Conservation (phyloP, 2,113 vertebrate species). For the Mastomys natalensis region DNA sequence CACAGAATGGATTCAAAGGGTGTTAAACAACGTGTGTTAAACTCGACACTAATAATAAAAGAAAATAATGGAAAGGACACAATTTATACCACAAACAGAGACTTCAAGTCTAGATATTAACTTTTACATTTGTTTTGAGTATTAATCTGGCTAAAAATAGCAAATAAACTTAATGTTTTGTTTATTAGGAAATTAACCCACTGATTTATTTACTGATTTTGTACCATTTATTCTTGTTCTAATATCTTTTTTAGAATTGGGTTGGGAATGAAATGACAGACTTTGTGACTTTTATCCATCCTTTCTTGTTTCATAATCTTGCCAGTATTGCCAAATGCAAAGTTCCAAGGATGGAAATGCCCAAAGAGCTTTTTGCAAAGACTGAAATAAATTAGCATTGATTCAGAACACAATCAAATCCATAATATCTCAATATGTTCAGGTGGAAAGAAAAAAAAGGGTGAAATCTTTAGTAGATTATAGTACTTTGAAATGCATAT, state of each 20-base stretch:
- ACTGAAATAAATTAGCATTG: neutral
- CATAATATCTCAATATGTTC: neutral
- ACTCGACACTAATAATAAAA: neutral
- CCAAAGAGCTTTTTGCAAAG: constrained; percentile 19
- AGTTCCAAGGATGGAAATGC: neutral
- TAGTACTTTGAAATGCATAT: neutral
- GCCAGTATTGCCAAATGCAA: neutral
- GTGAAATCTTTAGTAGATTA: neutral
- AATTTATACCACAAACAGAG: neutral
- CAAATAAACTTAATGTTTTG: neutral
- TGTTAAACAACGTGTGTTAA: neutral
- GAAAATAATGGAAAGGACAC: neutral
- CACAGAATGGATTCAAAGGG: neutral
- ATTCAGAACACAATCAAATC: neutral
- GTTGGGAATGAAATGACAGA: neutral
- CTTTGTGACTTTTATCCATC: neutral
- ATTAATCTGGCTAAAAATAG: neutral
- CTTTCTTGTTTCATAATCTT: neutral
- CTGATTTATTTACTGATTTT: neutral
- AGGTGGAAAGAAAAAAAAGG: neutral
- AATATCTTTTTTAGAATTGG: constrained; percentile 15
- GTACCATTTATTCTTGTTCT: neutral
- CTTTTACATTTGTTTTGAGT: constrained; percentile 20
- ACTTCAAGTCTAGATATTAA: neutral
- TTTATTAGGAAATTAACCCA: neutral